Percentiles rank a stretch among this genome's conserved stretches.
Conservation (phyloP, 1,140 invertebrate genomes). For the Heliconius himera region DNA sequence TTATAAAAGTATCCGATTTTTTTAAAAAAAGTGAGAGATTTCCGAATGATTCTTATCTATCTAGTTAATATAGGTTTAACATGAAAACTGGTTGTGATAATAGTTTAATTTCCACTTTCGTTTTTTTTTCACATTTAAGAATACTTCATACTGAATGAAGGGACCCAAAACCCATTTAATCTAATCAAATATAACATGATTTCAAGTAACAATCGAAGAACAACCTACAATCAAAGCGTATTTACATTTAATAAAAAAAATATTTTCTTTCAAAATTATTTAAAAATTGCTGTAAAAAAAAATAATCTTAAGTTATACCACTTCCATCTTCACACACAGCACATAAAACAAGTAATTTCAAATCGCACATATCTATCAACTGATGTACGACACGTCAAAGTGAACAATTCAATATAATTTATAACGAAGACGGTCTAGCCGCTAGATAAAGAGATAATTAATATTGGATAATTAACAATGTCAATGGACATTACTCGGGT, state of each 20-base stretch:
- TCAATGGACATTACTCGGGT: constrained; percentile 44
- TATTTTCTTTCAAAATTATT: background rate
- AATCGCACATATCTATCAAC: constrained; percentile 8
- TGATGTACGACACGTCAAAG: constrained; percentile 33
- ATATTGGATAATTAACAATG: constrained; percentile 65
- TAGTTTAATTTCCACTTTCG: too few species aligned
- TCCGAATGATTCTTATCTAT: too few species aligned
- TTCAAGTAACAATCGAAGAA: background rate
- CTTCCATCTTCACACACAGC: background rate
- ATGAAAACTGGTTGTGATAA: too few species aligned
- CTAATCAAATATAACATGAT: too few species aligned
- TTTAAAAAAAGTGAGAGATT: too few species aligned
- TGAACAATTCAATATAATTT: constrained; percentile 39
- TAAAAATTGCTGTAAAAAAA: background rate
- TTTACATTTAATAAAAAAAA: background rate
- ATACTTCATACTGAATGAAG: too few species aligned
- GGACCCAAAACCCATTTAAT: too few species aligned
- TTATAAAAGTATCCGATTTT: too few species aligned
- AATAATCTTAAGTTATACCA: background rate
- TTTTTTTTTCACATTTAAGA: too few species aligned
- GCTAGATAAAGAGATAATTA: constrained; percentile 56
- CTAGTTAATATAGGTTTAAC: too few species aligned
- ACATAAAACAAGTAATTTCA: background rate
- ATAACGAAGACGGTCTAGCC: constrained; percentile 27
- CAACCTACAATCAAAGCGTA: background rate